Base-by-base conservation (phyloP, 2,888 invertebrate genomes). In the Hypomecis punctinalis region DNA sequence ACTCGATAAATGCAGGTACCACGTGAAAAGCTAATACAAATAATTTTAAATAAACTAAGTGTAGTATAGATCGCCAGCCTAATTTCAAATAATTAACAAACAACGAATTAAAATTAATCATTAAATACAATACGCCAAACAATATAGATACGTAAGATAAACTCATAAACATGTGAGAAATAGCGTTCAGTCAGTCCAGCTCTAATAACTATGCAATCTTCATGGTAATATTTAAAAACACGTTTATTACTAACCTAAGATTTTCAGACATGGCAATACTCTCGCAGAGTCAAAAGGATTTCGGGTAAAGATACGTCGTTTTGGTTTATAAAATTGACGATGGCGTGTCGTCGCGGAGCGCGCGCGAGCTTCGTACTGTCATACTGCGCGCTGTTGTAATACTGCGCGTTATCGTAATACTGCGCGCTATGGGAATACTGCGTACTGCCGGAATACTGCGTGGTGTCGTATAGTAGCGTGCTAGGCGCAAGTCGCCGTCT, bases 241-340 rank as follows among this genome's bases (percentile, higher is more conserved):
- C 33, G 5, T 47, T 23, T 33, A 39, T 39, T 10, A 33, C 33
- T 6, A 47, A 35, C 49, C 59, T 23, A 10, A 66, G 59, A 49
- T 11, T 47, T 67, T 78, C 56, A 81, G 68, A 75, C 52, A 61
- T 76, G 77, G 65, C 83, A 83, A 67, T 77, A 81, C 53, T 83
- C 78, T 47, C 80, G 78, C 57, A 79, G 68, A 8, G 81, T 76
- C 59, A 81, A 70, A 65, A 80, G 72, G 36, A 81, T 64, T 45
- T 84, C 83, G 1, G 79, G 74, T 47, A 81, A 53, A 6, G 76
- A 69, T 42, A 72, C 40, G 33, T 71, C 56, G 63, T 74, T 35
- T 61, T 63, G 33, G 48, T 65, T 47, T 33, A 42, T 35, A 11
- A 57, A 33, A 47, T 60, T 61, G 65, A 61, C 51, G 35, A 59